Conservation (phyloP, 2,113 vertebrate genomes). For the Oenanthe oenanthe region DNA sequence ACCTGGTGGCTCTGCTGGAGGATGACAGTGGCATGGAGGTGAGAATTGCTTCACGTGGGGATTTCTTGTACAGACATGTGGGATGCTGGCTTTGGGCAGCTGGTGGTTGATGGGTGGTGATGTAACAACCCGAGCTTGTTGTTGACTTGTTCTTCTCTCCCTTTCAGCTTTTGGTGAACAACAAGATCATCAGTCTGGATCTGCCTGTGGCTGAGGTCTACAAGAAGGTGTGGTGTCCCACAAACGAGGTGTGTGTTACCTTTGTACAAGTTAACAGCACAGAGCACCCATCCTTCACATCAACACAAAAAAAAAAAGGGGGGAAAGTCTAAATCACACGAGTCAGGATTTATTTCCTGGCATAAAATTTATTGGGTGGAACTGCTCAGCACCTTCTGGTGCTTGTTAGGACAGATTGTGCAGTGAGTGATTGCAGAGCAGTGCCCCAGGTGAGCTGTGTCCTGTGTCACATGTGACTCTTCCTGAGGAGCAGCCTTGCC, state of each 20-base stretch:
- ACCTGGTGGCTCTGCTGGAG: conserved; percentile 95
- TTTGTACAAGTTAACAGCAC: not conserved
- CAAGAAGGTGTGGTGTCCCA: conserved; percentile 99
- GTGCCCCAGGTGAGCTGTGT: not conserved
- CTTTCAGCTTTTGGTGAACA: conserved; percentile 93
- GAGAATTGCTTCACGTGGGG: not conserved
- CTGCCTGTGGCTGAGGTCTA: conserved; percentile 96
- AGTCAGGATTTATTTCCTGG: not conserved
- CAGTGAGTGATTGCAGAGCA: not conserved
- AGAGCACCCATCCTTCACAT: not conserved
- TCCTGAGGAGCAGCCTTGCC: not conserved
- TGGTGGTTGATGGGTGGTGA: not conserved
- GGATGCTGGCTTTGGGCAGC: not conserved
- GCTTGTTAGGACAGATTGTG: not conserved
- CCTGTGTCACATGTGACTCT: not conserved
- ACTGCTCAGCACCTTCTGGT: not conserved
- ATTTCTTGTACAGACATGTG: not conserved
- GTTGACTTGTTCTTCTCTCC: not conserved
- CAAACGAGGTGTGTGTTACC: conserved; percentile 88
- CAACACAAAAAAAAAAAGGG: too few relatives aligned
- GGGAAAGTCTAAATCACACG: not conserved
- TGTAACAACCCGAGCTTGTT: not conserved
- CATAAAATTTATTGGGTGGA: not conserved
- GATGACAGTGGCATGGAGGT: conserved; percentile 99
- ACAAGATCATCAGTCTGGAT: conserved; percentile 98